Conservation (phyloP, 2,888 invertebrate species). For the Globia sparganii region DNA sequence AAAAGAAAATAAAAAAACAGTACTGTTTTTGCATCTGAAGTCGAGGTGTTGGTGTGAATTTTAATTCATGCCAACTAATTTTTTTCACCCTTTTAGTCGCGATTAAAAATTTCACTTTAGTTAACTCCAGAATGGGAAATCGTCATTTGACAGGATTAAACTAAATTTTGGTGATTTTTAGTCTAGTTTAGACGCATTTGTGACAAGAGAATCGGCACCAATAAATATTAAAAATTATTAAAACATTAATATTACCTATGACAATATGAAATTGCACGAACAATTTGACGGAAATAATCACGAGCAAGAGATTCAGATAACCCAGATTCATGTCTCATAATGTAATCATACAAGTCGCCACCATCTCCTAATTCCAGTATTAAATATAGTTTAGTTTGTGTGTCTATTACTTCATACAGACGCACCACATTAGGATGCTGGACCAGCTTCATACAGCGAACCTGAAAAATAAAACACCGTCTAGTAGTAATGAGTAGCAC, state of each 20-base stretch:
- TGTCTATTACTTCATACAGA: conserved; percentile 99
- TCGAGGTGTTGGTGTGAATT: too few relatives aligned
- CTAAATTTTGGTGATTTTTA: too few relatives aligned
- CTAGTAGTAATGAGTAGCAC: background rate
- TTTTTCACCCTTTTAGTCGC: too few relatives aligned
- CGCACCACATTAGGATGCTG: conserved; percentile 99
- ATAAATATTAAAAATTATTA: background rate
- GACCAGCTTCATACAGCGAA: conserved; percentile 99
- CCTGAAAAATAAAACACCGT: conserved; percentile 85
- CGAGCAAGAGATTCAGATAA: conserved; percentile 95
- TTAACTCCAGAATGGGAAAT: too few relatives aligned
- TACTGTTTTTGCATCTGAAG: too few relatives aligned
- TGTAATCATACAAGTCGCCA: conserved; percentile 99
- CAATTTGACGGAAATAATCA: conserved; percentile 99
- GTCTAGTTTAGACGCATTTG: too few relatives aligned
- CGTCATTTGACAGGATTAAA: too few relatives aligned
- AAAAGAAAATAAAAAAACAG: too few relatives aligned
- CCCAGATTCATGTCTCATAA: conserved; percentile 98
- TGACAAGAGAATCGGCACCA: too few relatives aligned
- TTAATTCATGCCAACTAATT: too few relatives aligned
- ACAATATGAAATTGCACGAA: conserved; percentile 99
- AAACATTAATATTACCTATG: conserved; percentile 93
- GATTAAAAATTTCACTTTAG: too few relatives aligned
- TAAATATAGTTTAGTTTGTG: conserved; percentile 98
- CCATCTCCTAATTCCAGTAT: conserved; percentile 99